These are phyloP conservation scores for Globicephala melas DNA, from an alignment of 2,113 vertebrate genomes.

Conservation along the genomic window DNA sequence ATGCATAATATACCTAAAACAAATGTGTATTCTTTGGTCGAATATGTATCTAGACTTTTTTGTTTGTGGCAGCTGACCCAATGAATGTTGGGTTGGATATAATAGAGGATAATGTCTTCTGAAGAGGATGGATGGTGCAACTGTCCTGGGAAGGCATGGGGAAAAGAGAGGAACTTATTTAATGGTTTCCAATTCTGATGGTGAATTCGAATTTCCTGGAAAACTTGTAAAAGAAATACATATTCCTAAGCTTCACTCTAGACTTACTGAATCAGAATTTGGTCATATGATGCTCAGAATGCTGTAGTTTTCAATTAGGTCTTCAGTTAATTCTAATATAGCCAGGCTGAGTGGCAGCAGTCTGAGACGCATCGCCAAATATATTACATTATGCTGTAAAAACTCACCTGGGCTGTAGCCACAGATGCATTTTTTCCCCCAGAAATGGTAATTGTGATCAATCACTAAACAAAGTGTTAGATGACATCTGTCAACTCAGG, in stretches of 20 bases:
- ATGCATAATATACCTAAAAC: background rate
- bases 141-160: background rate
- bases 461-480: background rate
- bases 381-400: background rate
- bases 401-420: background rate
- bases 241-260: background rate
- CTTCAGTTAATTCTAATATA: background rate
- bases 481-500: background rate
- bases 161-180: background rate
- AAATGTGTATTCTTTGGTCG: background rate
- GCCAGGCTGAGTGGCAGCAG: background rate
- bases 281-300: background rate
- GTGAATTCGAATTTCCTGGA: conserved; percentile 26
- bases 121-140: background rate
- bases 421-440: background rate
- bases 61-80: background rate
- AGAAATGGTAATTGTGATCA: background rate
- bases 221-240: background rate
- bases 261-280: background rate
- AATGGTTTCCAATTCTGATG: background rate
- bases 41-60: background rate
- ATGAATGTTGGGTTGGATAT: background rate
- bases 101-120: background rate
- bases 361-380: background rate
- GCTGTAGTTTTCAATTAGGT: conserved; percentile 28